Base-by-base conservation (phyloP, 1,140 invertebrate genomes). In the Aphidius gifuensis region DNA sequence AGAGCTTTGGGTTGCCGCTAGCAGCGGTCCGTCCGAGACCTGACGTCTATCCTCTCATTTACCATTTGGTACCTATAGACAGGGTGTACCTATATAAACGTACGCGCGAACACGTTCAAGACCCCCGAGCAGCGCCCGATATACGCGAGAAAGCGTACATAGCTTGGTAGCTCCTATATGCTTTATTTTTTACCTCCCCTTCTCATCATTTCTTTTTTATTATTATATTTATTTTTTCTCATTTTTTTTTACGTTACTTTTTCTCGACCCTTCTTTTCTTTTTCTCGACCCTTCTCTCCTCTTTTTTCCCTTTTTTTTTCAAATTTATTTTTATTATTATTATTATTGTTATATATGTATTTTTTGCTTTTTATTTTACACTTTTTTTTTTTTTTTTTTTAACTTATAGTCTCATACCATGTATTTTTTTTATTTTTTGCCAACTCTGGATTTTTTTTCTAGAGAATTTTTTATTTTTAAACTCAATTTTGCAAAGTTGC, bases 31-130 rank as follows among this genome's bases (percentile, higher is more conserved):
- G 75, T 81, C 78, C 79, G 77, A 16, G 71, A 73, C 59, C 70
- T 70, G 64, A 72, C 79, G 79, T 81, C 78, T 73, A 81, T 71
- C 79, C 78, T 75, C 79, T 81, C 78, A 80, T 81, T 80, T 81
- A 80, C 79, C 78, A 80, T 80, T 81, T 81, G 76, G 77, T 80
- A 78, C 74, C 75, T 81, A 80, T 81, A 81, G 77, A 80, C 79
- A 80, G 79, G 62, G 75, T 78, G 78, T 73, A 71, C 66, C 69
- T 66, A 67, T 70, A 67, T 64, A 67, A 72, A 74, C 67, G 71
- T 73, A 69, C 68, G 70, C 69, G 68, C 73, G 66, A 70, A 72
- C 71, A 72, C 64, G 63, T 65, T 64, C 64, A 66, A 63, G 50
- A 56, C 56, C 61, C 62, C 42, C 57, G 67, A 66, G 47, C 23